phyloP scores from a whole-genome alignment of 2,797 vertebrate genomes.

The Liparis tanakae region DNA sequence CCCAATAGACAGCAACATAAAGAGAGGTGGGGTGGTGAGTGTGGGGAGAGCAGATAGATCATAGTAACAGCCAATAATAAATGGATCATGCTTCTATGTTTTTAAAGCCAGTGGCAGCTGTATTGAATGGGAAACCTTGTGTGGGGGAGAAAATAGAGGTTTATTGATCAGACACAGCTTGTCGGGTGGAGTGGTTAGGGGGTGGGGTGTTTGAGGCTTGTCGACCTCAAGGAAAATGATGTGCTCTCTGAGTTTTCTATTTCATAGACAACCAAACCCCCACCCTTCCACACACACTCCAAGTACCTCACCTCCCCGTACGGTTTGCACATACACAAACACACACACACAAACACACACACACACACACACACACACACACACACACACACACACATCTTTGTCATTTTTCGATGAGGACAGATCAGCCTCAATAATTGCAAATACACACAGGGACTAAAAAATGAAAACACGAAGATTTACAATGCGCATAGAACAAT shows the following conservation, averaged over 20 bases:
- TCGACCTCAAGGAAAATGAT: conserved; percentile 83
- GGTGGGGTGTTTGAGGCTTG: conserved; percentile 56
- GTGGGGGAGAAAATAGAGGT: conserved; percentile 85
- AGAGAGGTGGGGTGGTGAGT: conserved; percentile 65
- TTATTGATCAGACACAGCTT: conserved; percentile 84
- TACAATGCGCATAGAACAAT: too few species aligned
- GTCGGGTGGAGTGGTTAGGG: conserved; percentile 58
- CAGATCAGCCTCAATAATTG: too few species aligned
- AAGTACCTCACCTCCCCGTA: conserved; percentile 25
- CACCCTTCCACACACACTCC: conserved; percentile 29
- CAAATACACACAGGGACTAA: too few species aligned
- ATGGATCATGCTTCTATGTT: conserved; percentile 82
- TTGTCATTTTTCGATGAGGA: conserved; percentile 37
- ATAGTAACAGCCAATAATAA: conserved; percentile 89
- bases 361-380: conserved; percentile 9
- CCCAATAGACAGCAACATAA: conserved; percentile 80
- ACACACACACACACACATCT: background rate
- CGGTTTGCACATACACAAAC: conserved; percentile 18
- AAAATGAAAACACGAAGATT: too few species aligned
- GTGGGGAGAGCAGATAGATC: conserved; percentile 75
- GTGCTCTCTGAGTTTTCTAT: conserved; percentile 77
- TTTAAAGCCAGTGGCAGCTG: conserved; percentile 84
- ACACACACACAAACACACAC: conserved; percentile 10
- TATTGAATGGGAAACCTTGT: conserved; percentile 85
- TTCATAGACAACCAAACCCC: conserved; percentile 65